Evolutionary conservation across 2,888 invertebrate genomes (phyloP).

Genomic region (Diloba caeruleocephala): DNA sequence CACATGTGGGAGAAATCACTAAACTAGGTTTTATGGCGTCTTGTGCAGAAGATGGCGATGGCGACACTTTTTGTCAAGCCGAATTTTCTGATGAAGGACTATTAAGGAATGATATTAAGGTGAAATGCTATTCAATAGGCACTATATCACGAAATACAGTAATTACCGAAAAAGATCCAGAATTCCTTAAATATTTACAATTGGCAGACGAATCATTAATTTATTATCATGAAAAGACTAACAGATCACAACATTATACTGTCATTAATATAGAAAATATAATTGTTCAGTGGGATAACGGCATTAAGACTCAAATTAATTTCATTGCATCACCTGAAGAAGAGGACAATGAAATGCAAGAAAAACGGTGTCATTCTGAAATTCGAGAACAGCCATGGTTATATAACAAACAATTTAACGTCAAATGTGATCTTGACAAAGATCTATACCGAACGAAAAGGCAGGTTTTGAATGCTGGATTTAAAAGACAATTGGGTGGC

Average conservation of each 20-base stretch:
- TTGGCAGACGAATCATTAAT: constrained; percentile 60
- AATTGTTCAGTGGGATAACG: constrained; percentile 37
- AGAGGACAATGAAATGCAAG: constrained; percentile 22
- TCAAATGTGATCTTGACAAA: constrained; percentile 47
- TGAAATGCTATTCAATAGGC: constrained; percentile 32
- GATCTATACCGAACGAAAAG: constrained; percentile 42
- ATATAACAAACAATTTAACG: constrained; percentile 46
- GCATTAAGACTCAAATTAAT: constrained; percentile 48
- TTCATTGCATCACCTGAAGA: constrained; percentile 52
- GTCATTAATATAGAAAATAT: constrained; percentile 32
- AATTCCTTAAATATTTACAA: constrained; percentile 50
- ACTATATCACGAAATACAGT: constrained; percentile 12
- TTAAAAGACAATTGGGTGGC: constrained; percentile 27
- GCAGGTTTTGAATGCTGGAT: not conserved
- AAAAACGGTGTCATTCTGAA: constrained; percentile 45
- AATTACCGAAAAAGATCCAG: constrained; percentile 25
- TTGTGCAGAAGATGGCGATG: constrained; percentile 26
- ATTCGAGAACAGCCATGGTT: constrained; percentile 51
- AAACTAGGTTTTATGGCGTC: constrained; percentile 32
- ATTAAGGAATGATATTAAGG: constrained; percentile 16
- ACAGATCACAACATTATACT: constrained; percentile 26
- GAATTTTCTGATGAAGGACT: constrained; percentile 10
- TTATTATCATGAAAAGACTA: constrained; percentile 41
- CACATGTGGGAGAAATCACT: not conserved
- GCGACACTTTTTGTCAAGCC: constrained; percentile 39